phyloP scores from a whole-genome alignment of 2,113 vertebrate genomes.

The Talpa occidentalis region DNA sequence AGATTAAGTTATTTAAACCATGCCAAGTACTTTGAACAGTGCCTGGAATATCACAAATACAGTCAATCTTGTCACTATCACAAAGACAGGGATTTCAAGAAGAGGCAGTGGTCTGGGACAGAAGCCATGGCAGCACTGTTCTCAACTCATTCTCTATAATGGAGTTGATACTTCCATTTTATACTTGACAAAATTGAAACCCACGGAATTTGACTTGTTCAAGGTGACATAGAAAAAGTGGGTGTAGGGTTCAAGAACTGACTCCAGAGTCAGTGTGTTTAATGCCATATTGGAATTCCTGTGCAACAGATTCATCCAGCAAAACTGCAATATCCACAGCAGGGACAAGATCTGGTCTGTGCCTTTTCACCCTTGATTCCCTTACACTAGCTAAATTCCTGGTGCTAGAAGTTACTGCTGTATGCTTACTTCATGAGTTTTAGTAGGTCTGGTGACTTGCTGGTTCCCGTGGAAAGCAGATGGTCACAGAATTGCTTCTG shows the following conservation, averaged over 20 bases:
- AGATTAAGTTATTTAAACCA: neutral
- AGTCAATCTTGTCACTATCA: neutral
- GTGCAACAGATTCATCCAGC: neutral
- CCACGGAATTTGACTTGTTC: neutral
- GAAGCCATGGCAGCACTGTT: neutral
- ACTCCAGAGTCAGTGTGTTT: neutral
- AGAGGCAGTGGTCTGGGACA: neutral
- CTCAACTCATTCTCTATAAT: neutral
- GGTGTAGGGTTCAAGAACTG: neutral
- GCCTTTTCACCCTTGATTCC: neutral
- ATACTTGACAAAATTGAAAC: neutral
- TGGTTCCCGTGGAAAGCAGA: neutral
- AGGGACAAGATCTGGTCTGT: neutral
- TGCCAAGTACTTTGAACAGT: neutral
- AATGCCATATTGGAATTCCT: neutral
- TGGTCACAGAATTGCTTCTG: neutral
- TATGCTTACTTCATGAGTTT: neutral
- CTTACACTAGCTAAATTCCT: neutral
- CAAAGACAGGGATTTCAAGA: neutral
- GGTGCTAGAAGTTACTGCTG: neutral
- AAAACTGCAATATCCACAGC: neutral
- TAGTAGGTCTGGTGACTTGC: neutral
- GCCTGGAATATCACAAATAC: neutral
- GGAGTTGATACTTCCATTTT: neutral
- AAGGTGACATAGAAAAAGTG: neutral